Conservation (phyloP, 2,113 vertebrate species). For the Centropristis striata region DNA sequence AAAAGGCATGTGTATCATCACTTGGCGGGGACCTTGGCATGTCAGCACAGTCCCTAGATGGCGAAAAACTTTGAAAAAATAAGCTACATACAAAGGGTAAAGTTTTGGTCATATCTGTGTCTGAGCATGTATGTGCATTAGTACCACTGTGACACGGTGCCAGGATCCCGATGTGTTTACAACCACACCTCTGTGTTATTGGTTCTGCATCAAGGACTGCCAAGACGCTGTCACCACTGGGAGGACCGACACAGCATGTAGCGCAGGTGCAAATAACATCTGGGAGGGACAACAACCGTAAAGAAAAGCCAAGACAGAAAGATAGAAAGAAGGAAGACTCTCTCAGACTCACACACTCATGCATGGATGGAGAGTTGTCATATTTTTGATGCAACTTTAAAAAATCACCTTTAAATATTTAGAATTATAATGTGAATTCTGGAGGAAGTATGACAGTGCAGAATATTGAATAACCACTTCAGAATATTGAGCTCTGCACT, state of each 20-base stretch:
- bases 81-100: not conserved
- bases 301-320: not conserved
- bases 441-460: not conserved
- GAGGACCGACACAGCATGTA: constrained; percentile 41
- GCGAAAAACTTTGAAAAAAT: not conserved
- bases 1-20: not conserved
- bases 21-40: not conserved
- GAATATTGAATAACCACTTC: not conserved
- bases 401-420: not conserved
- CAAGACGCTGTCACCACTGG: constrained; percentile 31
- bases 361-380: not conserved
- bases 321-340: not conserved
- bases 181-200: constrained; percentile 44
- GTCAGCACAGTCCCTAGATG: not conserved
- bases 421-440: not conserved
- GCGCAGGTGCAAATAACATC: constrained; percentile 57
- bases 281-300: constrained; percentile 27
- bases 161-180: constrained; percentile 55
- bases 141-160: constrained; percentile 20
- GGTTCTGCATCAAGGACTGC: constrained; percentile 24
- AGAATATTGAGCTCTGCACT: not conserved
- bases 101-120: not conserved
- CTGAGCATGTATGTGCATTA: constrained; percentile 1
- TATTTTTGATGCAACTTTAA: constrained; percentile 4
- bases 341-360: not conserved